A percentile compares a stretch with the other conserved stretches of the same genome.
phyloP scores from a whole-genome alignment of 1,140 invertebrate species.

The Copidosoma floridanum region DNA sequence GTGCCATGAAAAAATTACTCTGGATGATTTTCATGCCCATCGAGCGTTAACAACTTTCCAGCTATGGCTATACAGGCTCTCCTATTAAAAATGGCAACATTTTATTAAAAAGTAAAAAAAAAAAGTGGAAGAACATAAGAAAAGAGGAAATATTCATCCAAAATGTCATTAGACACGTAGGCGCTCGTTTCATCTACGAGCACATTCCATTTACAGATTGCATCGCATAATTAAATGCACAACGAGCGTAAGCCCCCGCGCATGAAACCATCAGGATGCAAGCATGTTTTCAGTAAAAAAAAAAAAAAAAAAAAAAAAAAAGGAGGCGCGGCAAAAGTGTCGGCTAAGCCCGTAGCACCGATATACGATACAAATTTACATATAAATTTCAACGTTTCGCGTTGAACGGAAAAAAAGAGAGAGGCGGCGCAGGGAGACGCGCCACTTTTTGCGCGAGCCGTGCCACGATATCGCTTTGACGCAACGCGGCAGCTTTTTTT shows the following conservation, averaged over 20 bases:
- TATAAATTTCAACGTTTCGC: neutral
- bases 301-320: too few species aligned
- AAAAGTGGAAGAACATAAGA: too few species aligned
- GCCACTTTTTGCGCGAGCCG: neutral
- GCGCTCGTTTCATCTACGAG: too few species aligned
- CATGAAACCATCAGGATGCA: neutral
- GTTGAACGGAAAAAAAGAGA: neutral
- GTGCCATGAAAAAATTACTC: too few species aligned
- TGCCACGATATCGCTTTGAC: slow-evolving; percentile 19
- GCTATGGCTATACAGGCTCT: too few species aligned
- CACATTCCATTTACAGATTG: neutral
- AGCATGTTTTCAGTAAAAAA: slow-evolving; percentile 11
- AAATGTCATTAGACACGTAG: neutral
- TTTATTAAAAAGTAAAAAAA: too few species aligned
- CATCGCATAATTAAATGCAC: neutral
- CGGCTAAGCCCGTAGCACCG: neutral
- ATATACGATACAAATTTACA: neutral
- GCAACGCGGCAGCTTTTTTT: too few species aligned
- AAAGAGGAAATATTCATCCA: too few species aligned
- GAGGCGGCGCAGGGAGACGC: neutral
- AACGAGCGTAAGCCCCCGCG: neutral
- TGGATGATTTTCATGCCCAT: too few species aligned
- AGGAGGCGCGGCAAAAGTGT: too few species aligned
- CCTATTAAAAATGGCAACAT: too few species aligned
- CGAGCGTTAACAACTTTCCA: too few species aligned